These are phyloP conservation scores for Eilema sororculum DNA, from an alignment of 2,888 invertebrate species.

Conservation along the genomic window DNA sequence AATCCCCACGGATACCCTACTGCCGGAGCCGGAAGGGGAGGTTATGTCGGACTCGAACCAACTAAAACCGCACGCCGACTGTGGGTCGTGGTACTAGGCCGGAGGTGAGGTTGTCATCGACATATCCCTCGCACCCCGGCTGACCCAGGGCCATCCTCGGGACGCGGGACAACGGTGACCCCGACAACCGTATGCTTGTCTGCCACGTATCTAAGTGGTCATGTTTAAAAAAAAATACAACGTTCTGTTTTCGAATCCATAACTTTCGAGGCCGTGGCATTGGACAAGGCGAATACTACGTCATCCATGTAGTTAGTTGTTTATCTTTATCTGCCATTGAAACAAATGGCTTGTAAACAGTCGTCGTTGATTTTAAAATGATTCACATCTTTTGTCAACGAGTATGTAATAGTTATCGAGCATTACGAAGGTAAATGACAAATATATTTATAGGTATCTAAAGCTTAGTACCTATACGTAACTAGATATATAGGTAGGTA, in stretches of 20 bases:
- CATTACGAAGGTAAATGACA: not conserved
- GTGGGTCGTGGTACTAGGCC: too few relatives aligned
- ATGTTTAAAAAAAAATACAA: too few relatives aligned
- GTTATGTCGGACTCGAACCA: too few relatives aligned
- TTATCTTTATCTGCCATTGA: constrained; percentile 14
- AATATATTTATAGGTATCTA: not conserved
- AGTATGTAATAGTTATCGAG: not conserved
- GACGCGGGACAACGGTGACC: too few relatives aligned
- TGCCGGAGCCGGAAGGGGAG: too few relatives aligned
- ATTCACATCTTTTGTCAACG: constrained; percentile 8
- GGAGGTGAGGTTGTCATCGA: too few relatives aligned
- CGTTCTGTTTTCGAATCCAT: not conserved
- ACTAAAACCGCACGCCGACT: too few relatives aligned
- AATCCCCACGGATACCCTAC: too few relatives aligned
- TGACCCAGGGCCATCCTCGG: too few relatives aligned
- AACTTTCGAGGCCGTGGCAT: not conserved
- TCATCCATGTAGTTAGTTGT: constrained; percentile 7
- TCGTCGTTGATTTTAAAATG: not conserved
- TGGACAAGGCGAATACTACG: not conserved
- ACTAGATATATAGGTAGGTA: not conserved
- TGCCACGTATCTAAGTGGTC: too few relatives aligned
- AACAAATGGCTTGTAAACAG: not conserved
- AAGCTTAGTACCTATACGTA: not conserved
- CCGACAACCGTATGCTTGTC: too few relatives aligned
- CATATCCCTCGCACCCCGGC: too few relatives aligned